Conservation (phyloP, 1,140 invertebrate species). For the Drosophila bifasciata region DNA sequence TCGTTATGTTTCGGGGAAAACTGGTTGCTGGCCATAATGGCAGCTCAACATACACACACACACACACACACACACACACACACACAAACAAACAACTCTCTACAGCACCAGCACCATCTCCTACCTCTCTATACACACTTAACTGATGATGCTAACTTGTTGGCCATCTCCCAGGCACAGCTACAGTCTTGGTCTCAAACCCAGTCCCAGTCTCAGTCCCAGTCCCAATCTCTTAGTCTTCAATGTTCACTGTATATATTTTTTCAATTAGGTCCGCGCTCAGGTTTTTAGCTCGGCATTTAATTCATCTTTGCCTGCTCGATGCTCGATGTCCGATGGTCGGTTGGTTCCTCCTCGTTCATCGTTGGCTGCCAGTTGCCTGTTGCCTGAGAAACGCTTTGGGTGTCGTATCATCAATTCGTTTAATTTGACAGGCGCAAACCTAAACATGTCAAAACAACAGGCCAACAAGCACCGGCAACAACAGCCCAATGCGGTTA, state of each 20-base stretch:
- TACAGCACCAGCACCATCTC: not conserved
- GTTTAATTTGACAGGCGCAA: constrained; percentile 85
- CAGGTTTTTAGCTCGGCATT: constrained; percentile 77
- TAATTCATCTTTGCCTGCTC: constrained; percentile 75
- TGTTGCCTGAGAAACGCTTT: constrained; percentile 83
- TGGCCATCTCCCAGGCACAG: constrained; percentile 29
- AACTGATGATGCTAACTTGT: constrained; percentile 65
- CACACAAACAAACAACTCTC: constrained; percentile 4
- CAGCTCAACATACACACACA: constrained; percentile 41
- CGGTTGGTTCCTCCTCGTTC: constrained; percentile 7
- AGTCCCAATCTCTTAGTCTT: constrained; percentile 18
- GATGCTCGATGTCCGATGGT: constrained; percentile 41
- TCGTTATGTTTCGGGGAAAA: constrained; percentile 75
- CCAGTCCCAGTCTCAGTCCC: not conserved
- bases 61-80: constrained; percentile 33
- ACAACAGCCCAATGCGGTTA: constrained; percentile 64
- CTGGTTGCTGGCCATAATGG: constrained; percentile 79
- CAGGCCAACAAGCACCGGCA: constrained; percentile 51
- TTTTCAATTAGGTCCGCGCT: constrained; percentile 79
- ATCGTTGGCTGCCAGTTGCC: constrained; percentile 16
- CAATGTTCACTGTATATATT: constrained; percentile 30
- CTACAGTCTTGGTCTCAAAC: constrained; percentile 3
- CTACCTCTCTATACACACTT: not conserved
- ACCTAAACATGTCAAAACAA: constrained; percentile 85
- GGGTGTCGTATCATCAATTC: constrained; percentile 85